Conservation (phyloP, 2,113 vertebrate genomes). For the Terrapene triunguis region DNA sequence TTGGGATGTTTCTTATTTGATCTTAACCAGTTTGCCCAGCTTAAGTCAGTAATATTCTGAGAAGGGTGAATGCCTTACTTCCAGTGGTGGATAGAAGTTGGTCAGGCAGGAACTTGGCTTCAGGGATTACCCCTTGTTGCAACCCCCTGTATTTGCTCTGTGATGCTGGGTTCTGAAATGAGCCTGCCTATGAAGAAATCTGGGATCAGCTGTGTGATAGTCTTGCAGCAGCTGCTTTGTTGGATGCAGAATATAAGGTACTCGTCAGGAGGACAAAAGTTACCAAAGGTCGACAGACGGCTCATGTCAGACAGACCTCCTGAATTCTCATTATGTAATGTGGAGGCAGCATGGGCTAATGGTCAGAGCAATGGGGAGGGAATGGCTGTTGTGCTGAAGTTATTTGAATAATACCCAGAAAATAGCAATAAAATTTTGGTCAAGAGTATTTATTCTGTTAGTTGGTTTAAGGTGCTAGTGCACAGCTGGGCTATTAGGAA, state of each 20-base stretch:
- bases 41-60: not conserved
- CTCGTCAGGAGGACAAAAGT: not conserved
- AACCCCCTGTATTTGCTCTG: conserved; percentile 34
- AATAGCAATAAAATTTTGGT: not conserved
- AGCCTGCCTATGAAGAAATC: conserved; percentile 40
- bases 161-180: not conserved
- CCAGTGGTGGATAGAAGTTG: not conserved
- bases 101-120: not conserved
- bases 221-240: conserved; percentile 9
- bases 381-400: not conserved
- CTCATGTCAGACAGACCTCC: conserved; percentile 14
- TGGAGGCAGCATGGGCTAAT: not conserved
- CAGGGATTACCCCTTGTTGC: conserved; percentile 39
- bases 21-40: conserved; percentile 1
- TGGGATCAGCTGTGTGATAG: not conserved
- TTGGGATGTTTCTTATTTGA: conserved; percentile 12
- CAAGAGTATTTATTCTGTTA: not conserved
- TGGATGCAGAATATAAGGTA: conserved; percentile 23
- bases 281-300: not conserved
- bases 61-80: not conserved
- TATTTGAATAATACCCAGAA: not conserved
- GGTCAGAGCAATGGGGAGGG: not conserved
- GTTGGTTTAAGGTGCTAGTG: not conserved
- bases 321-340: not conserved
- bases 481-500: not conserved